A percentile compares a stretch with the other conserved stretches of the same genome.
These are phyloP conservation scores for Drosophila melanocephala DNA, from an alignment of 2,888 invertebrate genomes.

Conservation along the genomic window DNA sequence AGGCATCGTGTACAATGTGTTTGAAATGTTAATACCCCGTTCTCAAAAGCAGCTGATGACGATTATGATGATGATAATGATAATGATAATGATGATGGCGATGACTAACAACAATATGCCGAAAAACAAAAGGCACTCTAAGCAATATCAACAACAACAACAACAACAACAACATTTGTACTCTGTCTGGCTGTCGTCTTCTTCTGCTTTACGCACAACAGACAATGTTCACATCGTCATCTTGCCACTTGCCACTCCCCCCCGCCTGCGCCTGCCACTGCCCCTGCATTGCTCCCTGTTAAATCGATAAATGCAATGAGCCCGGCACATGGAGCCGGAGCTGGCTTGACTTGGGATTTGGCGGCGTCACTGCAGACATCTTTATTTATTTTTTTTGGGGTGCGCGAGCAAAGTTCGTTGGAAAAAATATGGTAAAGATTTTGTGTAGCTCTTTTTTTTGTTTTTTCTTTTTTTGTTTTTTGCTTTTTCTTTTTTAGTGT, in stretches of 20 bases:
- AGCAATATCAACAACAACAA: constrained; percentile 25
- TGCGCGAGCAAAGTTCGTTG: constrained; percentile 29
- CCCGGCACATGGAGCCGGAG: constrained; percentile 49
- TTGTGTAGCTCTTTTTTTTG: background rate
- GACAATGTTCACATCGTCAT: constrained; percentile 57
- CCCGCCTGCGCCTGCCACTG: background rate
- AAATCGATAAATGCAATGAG: constrained; percentile 77
- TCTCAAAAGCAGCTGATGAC: constrained; percentile 21
- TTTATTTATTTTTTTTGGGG: constrained; percentile 42
- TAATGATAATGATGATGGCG: constrained; percentile 49
- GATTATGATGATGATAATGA: constrained; percentile 26
- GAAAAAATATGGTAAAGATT: constrained; percentile 45
- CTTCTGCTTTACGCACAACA: constrained; percentile 52
- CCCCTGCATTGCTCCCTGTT: constrained; percentile 45
- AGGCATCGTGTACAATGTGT: constrained; percentile 46
- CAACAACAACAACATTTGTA: constrained; percentile 38
- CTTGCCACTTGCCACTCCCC: constrained; percentile 5
- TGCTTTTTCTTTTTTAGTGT: constrained; percentile 7
- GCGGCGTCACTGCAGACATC: constrained; percentile 25
- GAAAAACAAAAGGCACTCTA: constrained; percentile 45
- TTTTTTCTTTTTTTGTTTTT: background rate
- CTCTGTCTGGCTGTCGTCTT: constrained; percentile 45
- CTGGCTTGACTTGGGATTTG: constrained; percentile 5
- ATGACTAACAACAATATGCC: constrained; percentile 69
- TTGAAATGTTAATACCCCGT: constrained; percentile 59